phyloP scores from a whole-genome alignment of 2,113 vertebrate genomes.

The Damaliscus lunatus region DNA sequence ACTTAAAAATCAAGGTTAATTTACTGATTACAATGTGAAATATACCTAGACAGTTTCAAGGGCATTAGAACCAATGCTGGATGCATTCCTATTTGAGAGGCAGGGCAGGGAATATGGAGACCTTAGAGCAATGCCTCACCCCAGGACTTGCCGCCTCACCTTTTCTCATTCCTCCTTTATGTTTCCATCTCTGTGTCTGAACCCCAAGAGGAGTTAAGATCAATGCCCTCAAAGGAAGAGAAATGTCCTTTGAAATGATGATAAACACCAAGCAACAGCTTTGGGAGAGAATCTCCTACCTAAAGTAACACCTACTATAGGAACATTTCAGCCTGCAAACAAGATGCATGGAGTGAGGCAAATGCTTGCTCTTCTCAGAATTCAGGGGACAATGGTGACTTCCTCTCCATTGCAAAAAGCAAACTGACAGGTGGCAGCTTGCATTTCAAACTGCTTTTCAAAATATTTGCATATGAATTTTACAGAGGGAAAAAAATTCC shows the following conservation, averaged over 20 bases:
- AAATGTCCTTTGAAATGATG: neutral
- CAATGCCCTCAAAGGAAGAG: neutral
- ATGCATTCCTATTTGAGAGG: neutral
- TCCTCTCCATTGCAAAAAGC: neutral
- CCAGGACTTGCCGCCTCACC: neutral
- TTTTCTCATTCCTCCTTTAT: neutral
- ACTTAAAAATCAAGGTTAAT: neutral
- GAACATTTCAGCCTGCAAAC: neutral
- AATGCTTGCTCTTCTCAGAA: constrained; percentile 6
- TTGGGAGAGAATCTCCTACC: neutral
- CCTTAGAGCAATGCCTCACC: neutral
- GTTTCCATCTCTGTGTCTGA: neutral
- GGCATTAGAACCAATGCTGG: neutral
- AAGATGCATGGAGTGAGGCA: neutral
- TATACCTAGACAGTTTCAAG: neutral
- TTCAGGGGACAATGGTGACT: neutral
- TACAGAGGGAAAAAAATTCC: neutral
- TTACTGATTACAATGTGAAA: neutral
- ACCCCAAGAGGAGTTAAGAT: neutral
- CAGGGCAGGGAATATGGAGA: neutral
- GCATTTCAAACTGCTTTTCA: constrained; percentile 45
- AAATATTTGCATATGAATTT: constrained; percentile 42
- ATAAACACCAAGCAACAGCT: neutral
- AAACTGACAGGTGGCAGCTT: constrained; percentile 52
- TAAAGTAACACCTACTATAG: neutral